A percentile compares a stretch with the other conserved stretches of the same genome.
Conservation (phyloP, 2,888 invertebrate species). For the Volucella inflata region DNA sequence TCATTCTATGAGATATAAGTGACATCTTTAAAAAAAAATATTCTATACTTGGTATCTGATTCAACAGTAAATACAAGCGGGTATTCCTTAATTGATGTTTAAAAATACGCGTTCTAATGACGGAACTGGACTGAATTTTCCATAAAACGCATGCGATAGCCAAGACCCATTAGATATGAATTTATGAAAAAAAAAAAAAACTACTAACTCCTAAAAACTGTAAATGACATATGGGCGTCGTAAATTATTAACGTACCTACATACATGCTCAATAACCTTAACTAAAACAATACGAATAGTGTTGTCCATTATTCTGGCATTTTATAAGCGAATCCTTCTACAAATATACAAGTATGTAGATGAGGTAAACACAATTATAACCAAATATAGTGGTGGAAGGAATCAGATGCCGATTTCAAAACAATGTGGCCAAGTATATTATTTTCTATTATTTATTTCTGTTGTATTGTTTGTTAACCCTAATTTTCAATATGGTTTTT, state of each 20-base stretch:
- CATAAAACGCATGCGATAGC: background rate
- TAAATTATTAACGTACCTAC: constrained; percentile 56
- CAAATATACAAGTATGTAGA: constrained; percentile 9
- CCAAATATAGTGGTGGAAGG: too few relatives aligned
- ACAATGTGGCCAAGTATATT: too few relatives aligned
- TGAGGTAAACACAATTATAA: too few relatives aligned
- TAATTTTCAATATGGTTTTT: too few relatives aligned
- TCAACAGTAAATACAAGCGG: background rate
- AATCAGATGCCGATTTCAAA: too few relatives aligned
- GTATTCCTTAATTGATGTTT: too few relatives aligned
- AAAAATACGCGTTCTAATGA: constrained; percentile 1
- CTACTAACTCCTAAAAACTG: constrained; percentile 32
- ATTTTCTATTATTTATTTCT: too few relatives aligned
- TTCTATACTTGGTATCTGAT: background rate
- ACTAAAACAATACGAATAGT: constrained; percentile 52
- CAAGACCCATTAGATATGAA: constrained; percentile 5
- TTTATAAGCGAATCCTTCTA: constrained; percentile 32
- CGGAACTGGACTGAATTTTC: constrained; percentile 40
- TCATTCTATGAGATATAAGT: constrained; percentile 53
- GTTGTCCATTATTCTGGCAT: constrained; percentile 13
- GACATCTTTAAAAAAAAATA: constrained; percentile 31
- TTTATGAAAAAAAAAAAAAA: constrained; percentile 20
- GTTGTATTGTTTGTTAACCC: too few relatives aligned
- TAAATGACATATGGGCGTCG: constrained; percentile 57
- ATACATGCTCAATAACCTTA: constrained; percentile 54